A percentile compares a stretch with the other conserved stretches of the same genome.
Evolutionary conservation across 1,140 invertebrate genomes (phyloP).

Genomic region (Cydia fagiglandana): DNA sequence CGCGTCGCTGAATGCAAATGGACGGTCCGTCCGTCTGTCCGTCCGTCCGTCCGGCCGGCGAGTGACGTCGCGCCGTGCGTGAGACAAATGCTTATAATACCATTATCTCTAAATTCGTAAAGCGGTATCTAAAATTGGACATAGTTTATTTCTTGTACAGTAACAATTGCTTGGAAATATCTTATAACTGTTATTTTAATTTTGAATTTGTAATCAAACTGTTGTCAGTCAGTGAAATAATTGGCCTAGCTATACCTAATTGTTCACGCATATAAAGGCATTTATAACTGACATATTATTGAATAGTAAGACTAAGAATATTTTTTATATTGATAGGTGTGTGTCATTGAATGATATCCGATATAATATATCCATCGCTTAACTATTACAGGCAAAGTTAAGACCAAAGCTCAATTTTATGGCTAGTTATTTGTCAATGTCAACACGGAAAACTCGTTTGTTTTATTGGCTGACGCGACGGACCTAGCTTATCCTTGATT

Average conservation of each 20-base stretch:
- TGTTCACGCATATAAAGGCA: neutral
- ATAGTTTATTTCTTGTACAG: neutral
- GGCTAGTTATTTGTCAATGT: slow-evolving; percentile 13
- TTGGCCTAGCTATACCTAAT: too few relatives aligned
- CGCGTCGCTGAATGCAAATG: slow-evolving; percentile 70
- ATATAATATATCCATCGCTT: neutral
- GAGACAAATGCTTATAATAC: slow-evolving; percentile 24
- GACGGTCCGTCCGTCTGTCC: slow-evolving; percentile 38
- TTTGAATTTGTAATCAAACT: neutral
- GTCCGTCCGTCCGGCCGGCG: slow-evolving; percentile 49
- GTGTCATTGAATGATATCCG: neutral
- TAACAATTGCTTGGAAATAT: slow-evolving; percentile 9
- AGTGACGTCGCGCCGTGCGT: slow-evolving; percentile 47
- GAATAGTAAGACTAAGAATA: too few relatives aligned
- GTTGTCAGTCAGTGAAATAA: neutral
- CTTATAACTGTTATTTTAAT: neutral
- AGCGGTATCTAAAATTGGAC: neutral
- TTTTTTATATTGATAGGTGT: neutral
- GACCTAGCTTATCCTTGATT: slow-evolving; percentile 10
- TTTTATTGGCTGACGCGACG: slow-evolving; percentile 18
- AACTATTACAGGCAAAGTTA: slow-evolving; percentile 1
- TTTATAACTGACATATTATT: too few relatives aligned
- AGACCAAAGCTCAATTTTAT: slow-evolving; percentile 11
- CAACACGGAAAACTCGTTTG: slow-evolving; percentile 25
- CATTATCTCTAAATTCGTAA: slow-evolving; percentile 17